These are phyloP conservation scores for Laothoe populi DNA, from an alignment of 2,888 invertebrate genomes.

Conservation along the genomic window DNA sequence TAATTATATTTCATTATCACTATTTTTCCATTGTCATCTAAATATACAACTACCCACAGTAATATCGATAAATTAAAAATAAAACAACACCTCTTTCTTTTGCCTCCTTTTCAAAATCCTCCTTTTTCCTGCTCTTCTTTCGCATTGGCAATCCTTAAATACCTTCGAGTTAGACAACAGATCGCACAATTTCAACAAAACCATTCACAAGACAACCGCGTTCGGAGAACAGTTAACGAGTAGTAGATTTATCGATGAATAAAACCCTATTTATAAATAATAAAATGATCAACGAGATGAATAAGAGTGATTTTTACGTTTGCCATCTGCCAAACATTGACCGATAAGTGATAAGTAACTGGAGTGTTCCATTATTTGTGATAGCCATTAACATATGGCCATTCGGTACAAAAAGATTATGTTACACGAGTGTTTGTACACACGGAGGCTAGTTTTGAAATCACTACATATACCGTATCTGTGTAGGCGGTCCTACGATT, in stretches of 20 bases:
- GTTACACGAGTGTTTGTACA: conserved; percentile 59
- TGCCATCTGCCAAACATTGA: conserved; percentile 64
- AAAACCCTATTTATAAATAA: conserved; percentile 40
- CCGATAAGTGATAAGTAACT: conserved; percentile 73
- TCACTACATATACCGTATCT: conserved; percentile 3
- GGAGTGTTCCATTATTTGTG: conserved; percentile 64
- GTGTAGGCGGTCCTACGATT: conserved; percentile 15
- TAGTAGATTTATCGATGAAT: conserved; percentile 32
- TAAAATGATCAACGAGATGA: conserved; percentile 44
- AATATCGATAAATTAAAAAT: conserved; percentile 21
- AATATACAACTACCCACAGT: conserved; percentile 27
- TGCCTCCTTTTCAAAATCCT: conserved; percentile 65
- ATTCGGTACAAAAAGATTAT: conserved; percentile 50
- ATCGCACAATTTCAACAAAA: conserved; percentile 69
- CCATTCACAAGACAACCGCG: conserved; percentile 56
- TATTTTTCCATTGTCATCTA: background rate
- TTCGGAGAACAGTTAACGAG: background rate
- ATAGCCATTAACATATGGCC: conserved; percentile 77
- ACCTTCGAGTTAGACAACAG: conserved; percentile 75
- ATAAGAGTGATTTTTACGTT: conserved; percentile 52
- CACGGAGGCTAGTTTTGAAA: conserved; percentile 28
- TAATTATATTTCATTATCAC: background rate
- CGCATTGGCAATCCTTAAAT: conserved; percentile 80
- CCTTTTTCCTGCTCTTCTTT: conserved; percentile 81
- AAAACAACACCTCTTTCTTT: conserved; percentile 57